A percentile compares a stretch with the other conserved stretches of the same genome.
These are phyloP conservation scores for Porites lobata DNA, from an alignment of 92 coral and sea anemone species.

Conservation along the genomic window DNA sequence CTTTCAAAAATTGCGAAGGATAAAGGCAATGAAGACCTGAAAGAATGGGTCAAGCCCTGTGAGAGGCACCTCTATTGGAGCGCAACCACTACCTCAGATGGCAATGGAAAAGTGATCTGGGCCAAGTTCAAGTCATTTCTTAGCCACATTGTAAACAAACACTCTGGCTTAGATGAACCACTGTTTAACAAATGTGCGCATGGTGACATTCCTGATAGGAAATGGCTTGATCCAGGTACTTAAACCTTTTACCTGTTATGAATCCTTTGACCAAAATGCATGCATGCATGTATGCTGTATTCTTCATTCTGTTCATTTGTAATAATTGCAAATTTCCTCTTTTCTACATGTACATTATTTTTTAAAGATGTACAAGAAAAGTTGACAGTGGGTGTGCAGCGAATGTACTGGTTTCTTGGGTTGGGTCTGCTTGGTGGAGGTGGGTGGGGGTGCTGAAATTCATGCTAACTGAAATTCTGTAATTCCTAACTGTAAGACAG, in stretches of 20 bases:
- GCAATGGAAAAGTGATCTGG: constrained; percentile 50
- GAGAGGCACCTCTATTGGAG: constrained; percentile 64
- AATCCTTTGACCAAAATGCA: too few relatives aligned
- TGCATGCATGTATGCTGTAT: too few relatives aligned
- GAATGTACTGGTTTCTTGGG: too few relatives aligned
- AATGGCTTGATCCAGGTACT: constrained; percentile 38
- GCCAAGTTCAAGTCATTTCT: constrained; percentile 63
- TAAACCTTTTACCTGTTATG: not conserved
- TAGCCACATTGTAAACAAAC: constrained; percentile 59
- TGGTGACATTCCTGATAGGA: constrained; percentile 27
- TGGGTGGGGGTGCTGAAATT: too few relatives aligned
- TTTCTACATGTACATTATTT: too few relatives aligned
- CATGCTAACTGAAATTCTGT: too few relatives aligned
- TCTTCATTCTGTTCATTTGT: too few relatives aligned
- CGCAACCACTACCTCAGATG: constrained; percentile 54
- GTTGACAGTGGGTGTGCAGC: too few relatives aligned
- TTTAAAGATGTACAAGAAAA: too few relatives aligned
- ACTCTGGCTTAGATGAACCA: constrained; percentile 51
- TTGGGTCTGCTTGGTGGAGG: too few relatives aligned
- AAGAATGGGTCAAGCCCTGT: constrained; percentile 62
- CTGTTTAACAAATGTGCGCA: constrained; percentile 65
- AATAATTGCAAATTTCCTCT: too few relatives aligned
- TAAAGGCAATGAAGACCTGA: constrained; percentile 57
- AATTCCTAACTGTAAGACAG: too few relatives aligned
- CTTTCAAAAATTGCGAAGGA: constrained; percentile 54